Evolutionary conservation across 2,888 invertebrate species (phyloP), one percentile per base, ranked within the genome.

Genomic region (Ditula angustiorana): DNA sequence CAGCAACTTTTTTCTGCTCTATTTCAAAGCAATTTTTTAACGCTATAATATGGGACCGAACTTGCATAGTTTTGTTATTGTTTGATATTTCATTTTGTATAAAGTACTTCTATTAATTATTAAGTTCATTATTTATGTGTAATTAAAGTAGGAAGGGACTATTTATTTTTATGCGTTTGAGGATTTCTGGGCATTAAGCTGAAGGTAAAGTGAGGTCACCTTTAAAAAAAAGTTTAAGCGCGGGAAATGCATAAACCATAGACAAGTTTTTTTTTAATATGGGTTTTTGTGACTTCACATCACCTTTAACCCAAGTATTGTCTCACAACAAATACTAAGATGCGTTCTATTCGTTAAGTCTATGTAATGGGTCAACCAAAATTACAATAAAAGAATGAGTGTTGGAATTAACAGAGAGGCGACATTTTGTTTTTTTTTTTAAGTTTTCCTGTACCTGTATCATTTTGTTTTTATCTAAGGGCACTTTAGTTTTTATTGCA

Each of bases 241-340:
- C 50, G 33, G 50, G 37, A 49, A 58, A 46, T 59, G 62, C 67
- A 70, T 71, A 8, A 47, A 46, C 21, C 44, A 60, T 37, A 41
- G 33, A 33, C 49, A 68, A 67, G 66, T 69, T 71, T 13, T 19
- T 24, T 47, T 46, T 24, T 44, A 59, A 21, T 19, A 68, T 69
- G 61, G 65, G 67, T 71, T 73, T 79, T 73, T 68, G 73, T 81
- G 81, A 80, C 81, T 80, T 84, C 85, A 81, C 80, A 75, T 69
- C 75, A 77, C 72, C 80, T 77, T 72, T 71, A 71, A 68, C 73
- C 69, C 72, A 79, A 59, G 33, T 35, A 41, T 44, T 41, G 85
- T 93, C 93, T 93, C 93, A 93, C 93, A 93, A 93, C 93, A 93
- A 93, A 93, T 93, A 92, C 82, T 87, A 92, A 88, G 87, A 77